phyloP scores from a whole-genome alignment of 2,113 vertebrate species.

The Calypte anna region DNA sequence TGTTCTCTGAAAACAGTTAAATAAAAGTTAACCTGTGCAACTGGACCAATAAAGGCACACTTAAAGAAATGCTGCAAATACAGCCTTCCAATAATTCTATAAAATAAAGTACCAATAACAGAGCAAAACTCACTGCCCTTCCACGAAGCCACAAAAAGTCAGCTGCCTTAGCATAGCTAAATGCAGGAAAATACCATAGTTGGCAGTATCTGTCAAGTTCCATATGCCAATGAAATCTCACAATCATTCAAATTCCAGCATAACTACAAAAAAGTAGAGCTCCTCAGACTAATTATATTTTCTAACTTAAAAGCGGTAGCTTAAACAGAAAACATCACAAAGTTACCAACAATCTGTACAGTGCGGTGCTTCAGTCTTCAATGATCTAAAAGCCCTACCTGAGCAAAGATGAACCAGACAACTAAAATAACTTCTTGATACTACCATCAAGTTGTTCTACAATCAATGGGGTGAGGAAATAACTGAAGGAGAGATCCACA shows the following conservation, averaged over 20 bases:
- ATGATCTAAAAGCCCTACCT: neutral
- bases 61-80: neutral
- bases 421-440: neutral
- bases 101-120: neutral
- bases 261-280: neutral
- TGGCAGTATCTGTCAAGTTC: neutral
- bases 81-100: neutral
- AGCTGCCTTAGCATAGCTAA: neutral
- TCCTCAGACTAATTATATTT: neutral
- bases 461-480: neutral
- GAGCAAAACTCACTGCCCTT: neutral
- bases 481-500: neutral
- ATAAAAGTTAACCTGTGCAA: neutral
- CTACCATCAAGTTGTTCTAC: neutral
- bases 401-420: neutral
- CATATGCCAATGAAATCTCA: neutral
- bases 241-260: neutral
- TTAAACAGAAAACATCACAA: neutral
- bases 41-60: neutral
- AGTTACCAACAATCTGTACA: neutral
- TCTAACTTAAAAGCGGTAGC: neutral
- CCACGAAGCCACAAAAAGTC: neutral
- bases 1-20: neutral
- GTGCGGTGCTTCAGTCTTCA: neutral
- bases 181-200: fast-evolving